Base-by-base conservation (phyloP, 2,888 invertebrate genomes). In the Elegia similella region DNA sequence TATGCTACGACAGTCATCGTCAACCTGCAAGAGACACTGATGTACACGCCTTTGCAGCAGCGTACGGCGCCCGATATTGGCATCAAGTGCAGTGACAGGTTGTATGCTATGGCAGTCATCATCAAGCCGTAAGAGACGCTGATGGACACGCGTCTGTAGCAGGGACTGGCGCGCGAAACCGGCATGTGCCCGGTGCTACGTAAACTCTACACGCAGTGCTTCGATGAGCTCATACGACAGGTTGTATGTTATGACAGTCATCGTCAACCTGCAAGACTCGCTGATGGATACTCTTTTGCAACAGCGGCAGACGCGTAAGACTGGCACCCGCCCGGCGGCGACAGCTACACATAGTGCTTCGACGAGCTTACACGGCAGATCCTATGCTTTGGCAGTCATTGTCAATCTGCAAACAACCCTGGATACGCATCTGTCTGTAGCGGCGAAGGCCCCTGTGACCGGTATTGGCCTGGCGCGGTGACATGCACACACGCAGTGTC, bases 41-140 rank as follows among this genome's bases (percentile, higher is more conserved):
- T 23, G 23, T 2, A 23, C 23, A 23, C 23, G 23, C 5, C 2
- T 23, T n/a, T n/a, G n/a, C n/a, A n/a, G n/a, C n/a, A n/a, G n/a
- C n/a, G n/a, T n/a, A n/a, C n/a, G n/a, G n/a, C n/a, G n/a, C n/a
- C n/a, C n/a, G n/a, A n/a, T n/a, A n/a, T n/a, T n/a, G n/a, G n/a
- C n/a, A n/a, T n/a, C n/a, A n/a, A n/a, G n/a, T n/a, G n/a, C n/a
- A n/a, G n/a, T n/a, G n/a, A n/a, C n/a, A n/a, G n/a, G n/a, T n/a
- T n/a, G n/a, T n/a, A n/a, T n/a, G n/a, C 23, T 3, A 23, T 23
- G 23, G 23, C 23, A 23, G 99, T 99, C 88, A 98, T 99, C 12
- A 96, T 98, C 65, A 98, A 98, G 85, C 93, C 99, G 13, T 98
- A 99, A 88, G 98, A 99, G 84, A 97, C 98, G 90, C 89, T 99